Evolutionary conservation across 2,888 invertebrate genomes (phyloP).

Genomic region (Tortricodes alternella): DNA sequence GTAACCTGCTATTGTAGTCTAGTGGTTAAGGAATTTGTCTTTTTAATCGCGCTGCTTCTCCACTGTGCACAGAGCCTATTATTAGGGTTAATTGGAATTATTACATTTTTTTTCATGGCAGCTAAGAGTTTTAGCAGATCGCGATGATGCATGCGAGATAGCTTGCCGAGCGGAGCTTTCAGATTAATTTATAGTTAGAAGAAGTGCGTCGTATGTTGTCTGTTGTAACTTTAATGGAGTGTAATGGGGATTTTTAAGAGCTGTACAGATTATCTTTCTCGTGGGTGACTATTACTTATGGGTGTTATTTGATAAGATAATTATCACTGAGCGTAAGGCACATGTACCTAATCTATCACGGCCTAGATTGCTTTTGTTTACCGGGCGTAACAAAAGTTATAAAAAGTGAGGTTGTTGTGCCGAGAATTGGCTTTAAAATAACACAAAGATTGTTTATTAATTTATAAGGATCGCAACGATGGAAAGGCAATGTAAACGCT

Average conservation of each 20-base stretch:
- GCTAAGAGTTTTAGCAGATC: conserved; percentile 71
- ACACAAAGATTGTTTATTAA: conserved; percentile 69
- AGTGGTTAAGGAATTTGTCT: conserved; percentile 80
- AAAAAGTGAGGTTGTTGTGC: not conserved
- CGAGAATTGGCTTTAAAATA: conserved; percentile 36
- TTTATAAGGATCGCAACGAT: conserved; percentile 62
- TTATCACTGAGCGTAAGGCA: not conserved
- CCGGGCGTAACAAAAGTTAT: not conserved
- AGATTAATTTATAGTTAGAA: conserved; percentile 70
- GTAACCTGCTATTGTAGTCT: conserved; percentile 78
- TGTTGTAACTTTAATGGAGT: conserved; percentile 62
- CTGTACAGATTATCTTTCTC: conserved; percentile 29
- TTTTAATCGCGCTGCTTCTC: conserved; percentile 76
- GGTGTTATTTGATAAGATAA: conserved; percentile 20
- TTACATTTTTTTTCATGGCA: conserved; percentile 73
- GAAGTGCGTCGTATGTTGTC: conserved; percentile 52
- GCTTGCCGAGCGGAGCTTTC: conserved; percentile 63
- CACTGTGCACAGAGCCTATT: conserved; percentile 70
- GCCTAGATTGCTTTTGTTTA: not conserved
- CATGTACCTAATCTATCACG: not conserved
- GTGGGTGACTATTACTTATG: not conserved
- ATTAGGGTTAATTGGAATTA: conserved; percentile 82
- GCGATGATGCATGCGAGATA: conserved; percentile 66
- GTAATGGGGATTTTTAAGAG: conserved; percentile 34
- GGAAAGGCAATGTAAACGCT: conserved; percentile 40